Evolutionary conservation across 2,888 invertebrate species (phyloP).

Genomic region (Anaspis maculata): DNA sequence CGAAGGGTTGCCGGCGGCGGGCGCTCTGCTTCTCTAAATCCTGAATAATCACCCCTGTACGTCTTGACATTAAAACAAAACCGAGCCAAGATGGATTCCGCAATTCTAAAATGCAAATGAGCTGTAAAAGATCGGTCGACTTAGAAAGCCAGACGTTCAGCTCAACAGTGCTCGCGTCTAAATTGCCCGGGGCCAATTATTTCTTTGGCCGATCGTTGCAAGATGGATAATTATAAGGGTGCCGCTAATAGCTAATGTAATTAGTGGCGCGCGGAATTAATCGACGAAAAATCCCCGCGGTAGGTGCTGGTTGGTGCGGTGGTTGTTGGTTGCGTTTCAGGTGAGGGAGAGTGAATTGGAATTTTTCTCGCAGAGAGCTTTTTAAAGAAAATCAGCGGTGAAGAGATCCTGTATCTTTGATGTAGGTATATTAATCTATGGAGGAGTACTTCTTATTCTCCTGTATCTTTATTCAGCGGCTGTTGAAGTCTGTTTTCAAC

Average conservation of each 20-base stretch:
- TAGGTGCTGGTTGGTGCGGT: too few relatives aligned
- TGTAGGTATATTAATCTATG: too few relatives aligned
- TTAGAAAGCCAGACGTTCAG: slow-evolving; percentile 28
- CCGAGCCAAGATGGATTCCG: slow-evolving; percentile 36
- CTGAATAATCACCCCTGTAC: slow-evolving; percentile 32
- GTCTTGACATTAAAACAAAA: slow-evolving; percentile 36
- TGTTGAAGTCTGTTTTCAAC: too few relatives aligned
- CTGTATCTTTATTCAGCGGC: too few relatives aligned
- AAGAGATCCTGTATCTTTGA: too few relatives aligned
- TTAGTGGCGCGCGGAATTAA: slow-evolving; percentile 37
- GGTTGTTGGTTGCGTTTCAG: too few relatives aligned
- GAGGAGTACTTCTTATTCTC: too few relatives aligned
- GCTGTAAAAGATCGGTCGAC: slow-evolving; percentile 40
- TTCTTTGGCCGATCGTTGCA: slow-evolving; percentile 28
- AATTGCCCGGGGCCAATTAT: slow-evolving; percentile 31
- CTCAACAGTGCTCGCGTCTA: slow-evolving; percentile 23
- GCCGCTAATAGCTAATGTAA: slow-evolving; percentile 38
- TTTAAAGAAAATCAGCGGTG: too few relatives aligned
- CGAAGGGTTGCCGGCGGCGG: too few relatives aligned
- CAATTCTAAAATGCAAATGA: slow-evolving; percentile 43
- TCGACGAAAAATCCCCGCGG: slow-evolving; percentile 36
- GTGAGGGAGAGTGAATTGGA: too few relatives aligned
- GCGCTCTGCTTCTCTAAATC: too few relatives aligned
- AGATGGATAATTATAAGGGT: slow-evolving; percentile 36
- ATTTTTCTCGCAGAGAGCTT: too few relatives aligned